Conservation (phyloP, 2,797 vertebrate species). For the Carcharodon carcharias region DNA sequence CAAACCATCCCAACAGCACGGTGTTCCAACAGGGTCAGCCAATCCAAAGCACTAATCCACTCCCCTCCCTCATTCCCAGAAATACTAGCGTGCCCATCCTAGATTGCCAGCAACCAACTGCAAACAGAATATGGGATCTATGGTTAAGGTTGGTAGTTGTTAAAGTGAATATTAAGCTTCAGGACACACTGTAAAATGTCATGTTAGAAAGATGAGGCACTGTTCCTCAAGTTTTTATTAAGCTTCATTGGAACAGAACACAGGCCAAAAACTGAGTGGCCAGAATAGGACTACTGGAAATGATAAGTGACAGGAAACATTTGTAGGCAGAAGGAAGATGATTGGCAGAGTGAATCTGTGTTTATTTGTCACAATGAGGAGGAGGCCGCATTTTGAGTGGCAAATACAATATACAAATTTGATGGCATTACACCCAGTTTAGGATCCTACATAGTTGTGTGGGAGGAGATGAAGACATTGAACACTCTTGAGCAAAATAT, state of each 20-base stretch:
- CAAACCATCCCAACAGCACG: not conserved
- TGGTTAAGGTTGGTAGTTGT: not conserved
- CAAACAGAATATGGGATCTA: not conserved
- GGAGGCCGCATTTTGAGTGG: not conserved
- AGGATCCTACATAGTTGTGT: not conserved
- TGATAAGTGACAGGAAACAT: not conserved
- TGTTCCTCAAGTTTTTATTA: not conserved
- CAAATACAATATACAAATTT: not conserved
- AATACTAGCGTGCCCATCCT: not conserved
- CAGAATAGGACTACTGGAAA: not conserved
- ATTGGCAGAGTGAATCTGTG: not conserved
- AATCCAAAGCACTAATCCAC: not conserved
- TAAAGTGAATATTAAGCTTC: not conserved
- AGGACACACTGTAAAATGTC: not conserved
- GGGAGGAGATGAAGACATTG: not conserved
- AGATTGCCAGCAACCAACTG: not conserved
- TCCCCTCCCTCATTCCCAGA: not conserved
- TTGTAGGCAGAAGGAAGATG: not conserved
- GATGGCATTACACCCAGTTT: not conserved
- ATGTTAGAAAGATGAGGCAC: not conserved
- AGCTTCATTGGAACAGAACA: not conserved
- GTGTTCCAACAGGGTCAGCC: not conserved
- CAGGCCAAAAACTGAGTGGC: not conserved
- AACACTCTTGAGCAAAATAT: not conserved
- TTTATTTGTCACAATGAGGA: not conserved